These are phyloP conservation scores for Sinelater perroti DNA, from an alignment of 2,888 invertebrate species.

Conservation along the genomic window DNA sequence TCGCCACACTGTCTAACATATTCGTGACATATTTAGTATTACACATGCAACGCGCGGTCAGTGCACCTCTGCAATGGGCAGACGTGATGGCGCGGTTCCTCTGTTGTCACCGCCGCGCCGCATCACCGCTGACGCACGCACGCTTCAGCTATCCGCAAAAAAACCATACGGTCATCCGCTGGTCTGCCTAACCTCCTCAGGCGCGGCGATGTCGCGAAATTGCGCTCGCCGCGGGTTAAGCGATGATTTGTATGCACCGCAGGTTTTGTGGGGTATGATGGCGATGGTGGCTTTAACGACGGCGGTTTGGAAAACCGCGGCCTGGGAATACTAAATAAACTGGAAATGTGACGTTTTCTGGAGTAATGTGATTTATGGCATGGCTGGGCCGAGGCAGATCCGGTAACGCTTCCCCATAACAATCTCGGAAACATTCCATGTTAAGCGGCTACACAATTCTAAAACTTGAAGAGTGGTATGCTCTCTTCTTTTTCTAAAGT, in stretches of 20 bases:
- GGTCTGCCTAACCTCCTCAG: slow-evolving; percentile 6
- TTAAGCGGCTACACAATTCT: too few species aligned
- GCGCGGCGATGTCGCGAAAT: not conserved
- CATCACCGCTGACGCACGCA: slow-evolving; percentile 37
- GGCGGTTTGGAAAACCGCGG: not conserved
- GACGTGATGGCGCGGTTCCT: slow-evolving; percentile 40
- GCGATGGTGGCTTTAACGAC: slow-evolving; percentile 8
- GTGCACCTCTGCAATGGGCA: slow-evolving; percentile 41
- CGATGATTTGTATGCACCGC: slow-evolving; percentile 10
- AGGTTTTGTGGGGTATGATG: slow-evolving; percentile 22
- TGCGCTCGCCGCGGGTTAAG: not conserved
- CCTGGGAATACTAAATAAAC: slow-evolving; percentile 12
- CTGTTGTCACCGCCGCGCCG: slow-evolving; percentile 41
- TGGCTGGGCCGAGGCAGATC: not conserved
- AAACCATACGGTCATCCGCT: slow-evolving; percentile 31
- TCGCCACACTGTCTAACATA: slow-evolving; percentile 36
- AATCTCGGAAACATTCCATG: too few species aligned
- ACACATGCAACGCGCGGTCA: slow-evolving; percentile 39
- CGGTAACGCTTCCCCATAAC: too few species aligned
- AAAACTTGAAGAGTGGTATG: too few species aligned
- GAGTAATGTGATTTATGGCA: slow-evolving; percentile 8
- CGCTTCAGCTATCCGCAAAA: slow-evolving; percentile 36
- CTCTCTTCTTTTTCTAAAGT: too few species aligned
- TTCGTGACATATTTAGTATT: slow-evolving; percentile 38
- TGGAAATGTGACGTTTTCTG: slow-evolving; percentile 10